Base-by-base conservation (phyloP, 2,888 invertebrate species). In the Tetrapedia diversipes region DNA sequence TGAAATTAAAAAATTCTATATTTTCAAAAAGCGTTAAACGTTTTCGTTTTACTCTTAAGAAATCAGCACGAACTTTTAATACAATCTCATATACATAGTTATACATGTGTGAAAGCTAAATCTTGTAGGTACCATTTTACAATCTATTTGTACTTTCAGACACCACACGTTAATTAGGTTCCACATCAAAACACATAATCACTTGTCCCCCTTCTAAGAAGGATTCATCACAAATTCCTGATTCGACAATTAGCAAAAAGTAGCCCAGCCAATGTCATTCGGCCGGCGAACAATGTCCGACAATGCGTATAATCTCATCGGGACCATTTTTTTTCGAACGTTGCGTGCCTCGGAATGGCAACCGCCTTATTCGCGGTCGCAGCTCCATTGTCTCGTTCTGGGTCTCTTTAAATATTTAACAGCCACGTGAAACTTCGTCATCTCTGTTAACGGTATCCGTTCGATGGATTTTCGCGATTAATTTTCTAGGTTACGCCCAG, bases 401-500 rank as follows among this genome's bases (percentile, higher is more conserved):
- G 76, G 86, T 86, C 86, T 89, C 83, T 89, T 90, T 90, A 90
- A 90, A 91, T 91, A 91, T 91, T 91, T 87, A 91, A 89, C 90
- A 88, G 87, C 72, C 83, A 75, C 79, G 79, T 63, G 79, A 79
- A 70, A 77, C 79, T 75, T 82, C 71, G 83, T 87, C 83, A 78
- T 83, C 64, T 84, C 77, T 59, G 66, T 82, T 87, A 87, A 88
- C 88, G 88, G 87, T 86, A 80, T 69, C 27, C 56, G 34, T 60
- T 47, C 34, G 47, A 37, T 63, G 56, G 63, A 79, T 77, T 83
- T 85, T 78, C 53, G 67, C 69, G 78, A 85, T 83, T 83, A 74
- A 81, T 80, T 85, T 80, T 81, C 78, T 83, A 67, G 81, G 83
- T 83, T 85, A 85, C 56, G 60, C 32, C 27, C 32, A 39, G 19